Percentiles rank a stretch among this genome's conserved stretches.
Evolutionary conservation across 2,888 invertebrate genomes (phyloP).

Genomic region (Ferrisia virgata): DNA sequence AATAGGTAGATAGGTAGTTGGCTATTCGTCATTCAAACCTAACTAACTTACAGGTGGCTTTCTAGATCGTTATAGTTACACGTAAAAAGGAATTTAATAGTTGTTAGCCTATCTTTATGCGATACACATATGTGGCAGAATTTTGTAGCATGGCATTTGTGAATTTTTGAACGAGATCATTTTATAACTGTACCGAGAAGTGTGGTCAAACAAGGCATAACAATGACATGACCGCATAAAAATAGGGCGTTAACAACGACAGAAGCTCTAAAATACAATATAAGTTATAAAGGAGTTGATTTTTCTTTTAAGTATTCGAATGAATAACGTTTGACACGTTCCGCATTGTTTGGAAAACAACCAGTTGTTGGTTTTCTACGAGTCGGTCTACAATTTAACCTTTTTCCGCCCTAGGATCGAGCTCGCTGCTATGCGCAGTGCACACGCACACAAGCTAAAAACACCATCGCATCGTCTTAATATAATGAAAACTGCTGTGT

Average conservation of each 20-base stretch:
- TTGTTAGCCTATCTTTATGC: too few relatives aligned
- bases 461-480: background rate
- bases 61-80: too few relatives aligned
- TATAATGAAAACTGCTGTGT: background rate
- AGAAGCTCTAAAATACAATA: background rate
- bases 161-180: background rate
- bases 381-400: background rate
- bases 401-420: background rate
- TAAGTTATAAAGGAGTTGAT: background rate
- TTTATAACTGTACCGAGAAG: background rate
- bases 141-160: too few relatives aligned
- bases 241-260: constrained; percentile 10
- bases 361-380: background rate
- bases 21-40: too few relatives aligned
- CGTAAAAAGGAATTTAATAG: too few relatives aligned
- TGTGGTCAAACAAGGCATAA: background rate
- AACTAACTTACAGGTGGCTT: too few relatives aligned
- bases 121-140: too few relatives aligned
- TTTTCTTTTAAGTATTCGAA: background rate
- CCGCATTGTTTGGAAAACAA: constrained; percentile 19
- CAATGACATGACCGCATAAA: background rate
- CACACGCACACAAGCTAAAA: background rate
- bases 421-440: background rate
- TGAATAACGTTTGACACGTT: constrained; percentile 18
- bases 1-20: too few relatives aligned